These are phyloP conservation scores for Amazona vittata DNA, from an alignment of 2,113 vertebrate species.

Conservation along the genomic window DNA sequence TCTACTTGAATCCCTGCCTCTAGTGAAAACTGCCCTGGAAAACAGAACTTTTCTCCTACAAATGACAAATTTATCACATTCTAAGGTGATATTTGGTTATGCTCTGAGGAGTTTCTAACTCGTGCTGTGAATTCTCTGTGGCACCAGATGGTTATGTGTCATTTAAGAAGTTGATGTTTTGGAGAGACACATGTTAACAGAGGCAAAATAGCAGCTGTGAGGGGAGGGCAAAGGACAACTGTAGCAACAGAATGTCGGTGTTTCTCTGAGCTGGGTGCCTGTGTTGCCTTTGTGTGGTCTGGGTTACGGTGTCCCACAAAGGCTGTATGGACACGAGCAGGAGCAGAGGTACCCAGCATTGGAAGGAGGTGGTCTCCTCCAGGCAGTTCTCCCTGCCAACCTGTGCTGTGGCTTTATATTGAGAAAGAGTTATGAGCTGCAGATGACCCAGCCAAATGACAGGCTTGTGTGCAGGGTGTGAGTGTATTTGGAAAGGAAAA, in stretches of 20 bases:
- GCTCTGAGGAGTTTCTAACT: not conserved
- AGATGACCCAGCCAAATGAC: not conserved
- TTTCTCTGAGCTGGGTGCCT: not conserved
- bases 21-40: not conserved
- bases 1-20: not conserved
- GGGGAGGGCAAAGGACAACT: not conserved
- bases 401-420: fast-evolving
- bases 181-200: not conserved
- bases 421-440: not conserved
- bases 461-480: no score
- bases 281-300: not conserved
- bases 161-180: not conserved
- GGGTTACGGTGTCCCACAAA: not conserved
- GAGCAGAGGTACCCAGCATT: not conserved
- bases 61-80: not conserved
- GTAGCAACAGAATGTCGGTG: not conserved
- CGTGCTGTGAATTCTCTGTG: not conserved
- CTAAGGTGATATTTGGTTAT: not conserved
- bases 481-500: not conserved
- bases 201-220: not conserved
- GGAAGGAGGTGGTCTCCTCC: fast-evolving
- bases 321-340: fast-evolving
- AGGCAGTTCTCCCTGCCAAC: not conserved
- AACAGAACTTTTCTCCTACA: not conserved
- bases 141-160: not conserved